These are phyloP conservation scores for Rhea pennata DNA, from an alignment of 2,113 vertebrate species.

Conservation along the genomic window DNA sequence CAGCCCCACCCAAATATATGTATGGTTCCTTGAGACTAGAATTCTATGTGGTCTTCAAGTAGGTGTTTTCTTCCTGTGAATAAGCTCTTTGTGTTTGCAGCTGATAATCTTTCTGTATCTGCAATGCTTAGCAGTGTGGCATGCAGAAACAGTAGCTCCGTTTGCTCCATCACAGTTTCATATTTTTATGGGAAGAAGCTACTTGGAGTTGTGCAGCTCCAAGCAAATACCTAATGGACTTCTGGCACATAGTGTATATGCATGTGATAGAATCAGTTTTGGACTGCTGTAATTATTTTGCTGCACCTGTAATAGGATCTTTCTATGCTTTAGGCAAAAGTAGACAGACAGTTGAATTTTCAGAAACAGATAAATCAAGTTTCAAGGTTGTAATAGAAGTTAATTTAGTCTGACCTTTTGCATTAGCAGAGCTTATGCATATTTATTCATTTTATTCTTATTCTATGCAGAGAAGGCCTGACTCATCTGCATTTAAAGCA, in stretches of 20 bases:
- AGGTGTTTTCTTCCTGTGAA: not conserved
- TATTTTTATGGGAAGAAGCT: not conserved
- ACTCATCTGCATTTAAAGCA: slow-evolving; percentile 24
- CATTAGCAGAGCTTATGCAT: not conserved
- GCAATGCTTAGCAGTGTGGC: not conserved
- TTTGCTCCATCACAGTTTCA: not conserved
- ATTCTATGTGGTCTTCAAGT: not conserved
- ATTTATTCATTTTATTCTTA: slow-evolving; percentile 31
- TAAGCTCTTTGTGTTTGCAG: not conserved
- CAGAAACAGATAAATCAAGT: slow-evolving; percentile 1
- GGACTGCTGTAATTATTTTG: not conserved
- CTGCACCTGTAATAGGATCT: not conserved
- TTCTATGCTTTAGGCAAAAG: not conserved
- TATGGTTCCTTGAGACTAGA: not conserved
- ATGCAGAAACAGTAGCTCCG: not conserved
- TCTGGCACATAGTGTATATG: not conserved
- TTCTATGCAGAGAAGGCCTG: not conserved
- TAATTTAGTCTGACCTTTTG: slow-evolving; percentile 21
- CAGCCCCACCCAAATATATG: too few species aligned
- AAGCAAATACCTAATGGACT: not conserved
- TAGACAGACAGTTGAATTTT: not conserved
- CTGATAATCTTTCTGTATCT: not conserved
- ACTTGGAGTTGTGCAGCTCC: not conserved
- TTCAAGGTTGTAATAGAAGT: slow-evolving; percentile 20
- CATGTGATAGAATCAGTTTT: not conserved